These are phyloP conservation scores for Amphilophus citrinellus DNA, from an alignment of 2,113 vertebrate genomes.

Conservation along the genomic window DNA sequence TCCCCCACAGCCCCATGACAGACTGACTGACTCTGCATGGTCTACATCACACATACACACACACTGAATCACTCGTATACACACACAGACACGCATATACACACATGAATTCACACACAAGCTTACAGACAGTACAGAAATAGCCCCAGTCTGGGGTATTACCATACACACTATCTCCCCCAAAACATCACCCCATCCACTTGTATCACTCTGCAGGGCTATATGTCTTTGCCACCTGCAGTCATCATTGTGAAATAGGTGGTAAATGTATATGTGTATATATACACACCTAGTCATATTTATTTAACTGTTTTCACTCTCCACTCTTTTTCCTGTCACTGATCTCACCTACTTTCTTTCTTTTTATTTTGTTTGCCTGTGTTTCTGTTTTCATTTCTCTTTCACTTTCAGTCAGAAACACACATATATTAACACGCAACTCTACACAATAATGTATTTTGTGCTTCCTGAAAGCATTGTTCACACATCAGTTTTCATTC, in stretches of 20 bases:
- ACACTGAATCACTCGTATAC: neutral
- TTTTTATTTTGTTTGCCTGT: neutral
- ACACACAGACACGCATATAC: neutral
- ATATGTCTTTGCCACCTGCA: constrained; percentile 9
- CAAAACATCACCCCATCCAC: constrained; percentile 24
- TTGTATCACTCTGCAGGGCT: constrained; percentile 24
- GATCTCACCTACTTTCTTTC: neutral
- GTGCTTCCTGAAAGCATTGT: constrained; percentile 21
- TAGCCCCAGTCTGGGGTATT: constrained; percentile 47
- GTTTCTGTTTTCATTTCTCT: constrained; percentile 38
- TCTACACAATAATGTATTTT: neutral
- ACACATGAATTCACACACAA: constrained; percentile 18
- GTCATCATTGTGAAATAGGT: neutral
- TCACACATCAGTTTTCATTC: constrained; percentile 1
- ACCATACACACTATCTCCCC: constrained; percentile 39
- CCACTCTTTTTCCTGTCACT: neutral
- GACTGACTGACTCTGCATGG: constrained; percentile 72
- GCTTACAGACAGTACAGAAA: constrained; percentile 60
- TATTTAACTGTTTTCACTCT: neutral
- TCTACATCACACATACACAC: constrained; percentile 34
- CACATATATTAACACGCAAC: neutral
- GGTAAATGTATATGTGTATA: too few relatives aligned
- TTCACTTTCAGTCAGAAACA: constrained; percentile 23
- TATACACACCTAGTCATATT: neutral
- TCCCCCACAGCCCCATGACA: constrained; percentile 62